A percentile compares a stretch with the other conserved stretches of the same genome.
These are phyloP conservation scores for Kryptopterus vitreolus DNA, from an alignment of 2,797 vertebrate genomes.

Conservation along the genomic window DNA sequence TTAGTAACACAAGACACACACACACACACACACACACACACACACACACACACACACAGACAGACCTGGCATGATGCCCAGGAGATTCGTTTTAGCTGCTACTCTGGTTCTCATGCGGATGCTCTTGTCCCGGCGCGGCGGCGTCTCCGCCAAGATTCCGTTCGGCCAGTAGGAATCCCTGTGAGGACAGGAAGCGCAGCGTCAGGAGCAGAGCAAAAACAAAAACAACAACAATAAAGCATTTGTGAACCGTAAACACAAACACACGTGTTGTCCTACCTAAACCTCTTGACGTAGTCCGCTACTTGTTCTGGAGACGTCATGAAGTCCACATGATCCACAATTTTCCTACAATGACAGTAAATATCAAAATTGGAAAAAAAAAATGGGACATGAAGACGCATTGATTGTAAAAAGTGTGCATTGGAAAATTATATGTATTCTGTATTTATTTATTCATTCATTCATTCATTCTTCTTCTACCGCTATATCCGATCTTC, in stretches of 20 bases:
- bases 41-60: too few relatives aligned
- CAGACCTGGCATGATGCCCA: slow-evolving; percentile 96
- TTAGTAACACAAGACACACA: too few relatives aligned
- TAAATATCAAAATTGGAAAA: background rate
- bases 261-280: slow-evolving; percentile 70
- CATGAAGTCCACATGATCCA: slow-evolving; percentile 97
- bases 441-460: too few relatives aligned
- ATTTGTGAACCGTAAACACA: background rate
- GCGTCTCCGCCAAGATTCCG: slow-evolving; percentile 93
- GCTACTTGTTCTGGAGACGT: slow-evolving; percentile 97
- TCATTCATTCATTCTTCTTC: too few relatives aligned
- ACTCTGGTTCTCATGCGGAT: slow-evolving; percentile 95
- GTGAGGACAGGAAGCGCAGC: background rate
- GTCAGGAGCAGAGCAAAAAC: slow-evolving; percentile 2
- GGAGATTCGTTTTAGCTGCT: slow-evolving; percentile 91
- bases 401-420: too few relatives aligned
- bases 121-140: slow-evolving; percentile 87
- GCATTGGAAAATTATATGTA: too few relatives aligned
- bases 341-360: slow-evolving; percentile 88
- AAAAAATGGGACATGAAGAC: background rate
- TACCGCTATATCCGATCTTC: too few relatives aligned
- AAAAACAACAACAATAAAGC: background rate
- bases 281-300: slow-evolving; percentile 96
- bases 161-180: slow-evolving; percentile 99
- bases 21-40: too few relatives aligned